Evolutionary conservation across 1,140 invertebrate species (phyloP), one percentile per base, ranked within the genome.

Genomic region (Lepidurus couesii): DNA sequence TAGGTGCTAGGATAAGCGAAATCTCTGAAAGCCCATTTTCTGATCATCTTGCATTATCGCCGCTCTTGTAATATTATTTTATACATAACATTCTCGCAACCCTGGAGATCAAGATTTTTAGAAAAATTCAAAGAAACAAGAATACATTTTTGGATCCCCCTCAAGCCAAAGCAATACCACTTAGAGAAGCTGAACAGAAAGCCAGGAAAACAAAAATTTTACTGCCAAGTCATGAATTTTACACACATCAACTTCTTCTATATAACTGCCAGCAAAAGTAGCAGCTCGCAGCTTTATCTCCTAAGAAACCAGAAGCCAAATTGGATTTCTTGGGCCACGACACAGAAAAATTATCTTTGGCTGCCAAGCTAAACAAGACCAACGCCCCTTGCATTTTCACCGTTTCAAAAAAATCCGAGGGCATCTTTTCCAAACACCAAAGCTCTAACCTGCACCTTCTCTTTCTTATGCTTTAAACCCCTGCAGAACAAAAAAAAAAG

Each of bases 221-320:
- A 65, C 21, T 65, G 53, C 53, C 53, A 65, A 65, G 53, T 65
- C 53, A 65, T 65, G 53, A 65, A 65, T 65, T 65, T 65, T 65
- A 65, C 53, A 65, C 53, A 65, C 53, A 16, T 34, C 34, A 34
- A 34, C 34, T 65, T 65, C 53, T 7, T n/a, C 53, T 13, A 7
- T 65, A 16, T 16, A 16, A 65, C 16, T 13, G 16, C 53, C 53
- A n/a, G n/a, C n/a, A 65, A 34, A 2, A 34, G 34, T 21, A 9
- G 6, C 21, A 65, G 53, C 53, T 65, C 13, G 53, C 53, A 13
- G 6, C 53, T 65, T 65, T 65, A 65, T 65, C 53, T 65, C 53
- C 21, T 10, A 65, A 65, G 53, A 65, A 65, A 65, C 53, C 53
- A 65, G 53, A 65, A 65, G 53, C 53, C 53, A 65, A 65, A 65